Evolutionary conservation across 2,797 vertebrate species (phyloP).

Genomic region (Squalus acanthias): DNA sequence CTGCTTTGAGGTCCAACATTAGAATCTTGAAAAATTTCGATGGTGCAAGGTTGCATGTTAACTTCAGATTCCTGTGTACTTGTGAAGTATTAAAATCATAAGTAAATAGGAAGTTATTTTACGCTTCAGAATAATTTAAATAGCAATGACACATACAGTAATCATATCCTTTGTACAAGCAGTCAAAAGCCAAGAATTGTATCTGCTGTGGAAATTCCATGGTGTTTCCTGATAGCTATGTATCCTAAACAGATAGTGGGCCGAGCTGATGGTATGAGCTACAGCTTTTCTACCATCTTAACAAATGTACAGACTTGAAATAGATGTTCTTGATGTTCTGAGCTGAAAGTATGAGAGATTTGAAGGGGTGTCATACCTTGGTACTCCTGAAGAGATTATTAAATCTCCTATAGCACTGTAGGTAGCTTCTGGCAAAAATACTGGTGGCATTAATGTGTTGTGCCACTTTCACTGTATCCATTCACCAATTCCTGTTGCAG

Average conservation of each 20-base stretch:
- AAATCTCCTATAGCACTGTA: neutral
- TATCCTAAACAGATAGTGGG: neutral
- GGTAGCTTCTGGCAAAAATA: neutral
- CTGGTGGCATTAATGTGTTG: neutral
- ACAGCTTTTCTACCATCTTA: neutral
- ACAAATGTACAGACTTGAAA: neutral
- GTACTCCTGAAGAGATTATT: neutral
- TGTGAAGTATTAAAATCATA: neutral
- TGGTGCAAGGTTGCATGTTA: neutral
- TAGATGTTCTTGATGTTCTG: neutral
- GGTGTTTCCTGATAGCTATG: neutral
- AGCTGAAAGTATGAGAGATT: neutral
- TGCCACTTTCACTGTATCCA: neutral
- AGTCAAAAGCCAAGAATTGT: conserved; percentile 1
- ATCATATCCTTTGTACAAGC: neutral
- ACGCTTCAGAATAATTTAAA: neutral
- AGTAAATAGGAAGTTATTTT: neutral
- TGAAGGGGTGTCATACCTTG: neutral
- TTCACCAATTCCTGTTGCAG: neutral
- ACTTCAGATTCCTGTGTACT: neutral
- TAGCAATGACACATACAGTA: neutral
- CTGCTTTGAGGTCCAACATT: neutral
- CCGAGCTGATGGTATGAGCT: neutral
- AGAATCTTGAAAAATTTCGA: neutral
- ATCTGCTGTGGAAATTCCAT: neutral